Evolutionary conservation across 2,888 invertebrate species (phyloP), one percentile per base, ranked within the genome.

Genomic region (Phyto melanocephala): DNA sequence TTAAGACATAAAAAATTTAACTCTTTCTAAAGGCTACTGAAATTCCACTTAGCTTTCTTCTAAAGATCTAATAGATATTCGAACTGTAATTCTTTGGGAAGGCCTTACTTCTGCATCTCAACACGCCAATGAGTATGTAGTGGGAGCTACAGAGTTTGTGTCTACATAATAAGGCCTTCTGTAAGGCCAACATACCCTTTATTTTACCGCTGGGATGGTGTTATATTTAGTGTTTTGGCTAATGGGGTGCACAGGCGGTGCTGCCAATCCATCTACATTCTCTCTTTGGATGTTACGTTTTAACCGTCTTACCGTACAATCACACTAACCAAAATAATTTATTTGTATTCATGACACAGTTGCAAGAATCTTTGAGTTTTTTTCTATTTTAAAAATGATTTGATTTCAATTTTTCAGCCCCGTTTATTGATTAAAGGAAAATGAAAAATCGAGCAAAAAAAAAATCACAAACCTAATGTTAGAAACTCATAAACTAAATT

Each of bases 171-270:
- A n/a, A n/a, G n/a, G n/a, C n/a, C n/a, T n/a, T n/a, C n/a, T n/a
- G n/a, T n/a, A n/a, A n/a, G n/a, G n/a, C n/a, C n/a, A n/a, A n/a
- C n/a, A n/a, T n/a, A n/a, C n/a, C n/a, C n/a, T n/a, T n/a, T n/a
- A n/a, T n/a, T n/a, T n/a, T 63, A 52, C 22, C 54, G 17, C 58
- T 45, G 56, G 60, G 45, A 68, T 81, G 77, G 45, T 76, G 76
- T 72, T 76, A 28, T 72, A 62, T 76, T 81, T 72, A 77, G 68
- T 81, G 62, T 72, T 78, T 81, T 81, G 68, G 74, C 70, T 78
- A 78, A 78, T 70, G 68, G 68, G 58, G 24, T 56, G 45, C 42
- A 70, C 81, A 81, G 78, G 56, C 81, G 78, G 63, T 81, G 74
- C 81, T 81, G 81, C 68, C 78, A 78, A 78, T 81, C 74, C 70